Percentiles rank a stretch among this genome's conserved stretches.
phyloP scores from a whole-genome alignment of 1,140 invertebrate species.

The Anastrepha ludens region DNA sequence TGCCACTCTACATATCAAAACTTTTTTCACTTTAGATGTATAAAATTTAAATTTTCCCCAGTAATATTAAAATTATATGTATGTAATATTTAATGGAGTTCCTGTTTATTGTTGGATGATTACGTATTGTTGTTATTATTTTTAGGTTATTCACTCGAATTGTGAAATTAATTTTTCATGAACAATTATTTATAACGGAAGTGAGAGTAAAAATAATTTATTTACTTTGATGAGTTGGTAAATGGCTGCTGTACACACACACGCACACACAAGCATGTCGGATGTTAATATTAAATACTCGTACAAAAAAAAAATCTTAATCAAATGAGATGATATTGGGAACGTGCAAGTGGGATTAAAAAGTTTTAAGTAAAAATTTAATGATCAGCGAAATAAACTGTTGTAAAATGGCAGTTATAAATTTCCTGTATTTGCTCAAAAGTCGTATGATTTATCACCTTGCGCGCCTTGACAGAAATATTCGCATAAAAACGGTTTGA shows the following conservation, averaged over 20 bases:
- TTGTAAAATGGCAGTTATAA: too few species aligned
- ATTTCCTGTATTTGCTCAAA: too few species aligned
- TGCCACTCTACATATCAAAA: too few species aligned
- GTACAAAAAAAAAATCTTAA: neutral
- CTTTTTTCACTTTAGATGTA: too few species aligned
- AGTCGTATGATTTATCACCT: too few species aligned
- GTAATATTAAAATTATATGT: slow-evolving; percentile 7
- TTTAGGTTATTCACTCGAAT: neutral
- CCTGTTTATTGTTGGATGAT: neutral
- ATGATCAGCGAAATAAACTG: neutral
- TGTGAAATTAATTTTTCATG: slow-evolving; percentile 45
- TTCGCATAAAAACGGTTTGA: too few species aligned
- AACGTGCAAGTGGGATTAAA: neutral
- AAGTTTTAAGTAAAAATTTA: neutral
- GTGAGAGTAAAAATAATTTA: slow-evolving; percentile 21
- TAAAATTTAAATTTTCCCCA: neutral
- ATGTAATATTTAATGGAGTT: slow-evolving; percentile 31
- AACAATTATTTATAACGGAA: slow-evolving; percentile 43
- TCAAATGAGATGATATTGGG: too few species aligned
- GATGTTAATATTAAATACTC: neutral
- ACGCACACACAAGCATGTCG: neutral
- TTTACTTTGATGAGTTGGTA: slow-evolving; percentile 33
- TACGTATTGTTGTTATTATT: neutral
- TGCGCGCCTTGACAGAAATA: too few species aligned
- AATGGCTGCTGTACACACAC: neutral